A percentile compares a stretch with the other conserved stretches of the same genome.
phyloP scores from a whole-genome alignment of 2,888 invertebrate genomes.

The Scaeva pyrastri region DNA sequence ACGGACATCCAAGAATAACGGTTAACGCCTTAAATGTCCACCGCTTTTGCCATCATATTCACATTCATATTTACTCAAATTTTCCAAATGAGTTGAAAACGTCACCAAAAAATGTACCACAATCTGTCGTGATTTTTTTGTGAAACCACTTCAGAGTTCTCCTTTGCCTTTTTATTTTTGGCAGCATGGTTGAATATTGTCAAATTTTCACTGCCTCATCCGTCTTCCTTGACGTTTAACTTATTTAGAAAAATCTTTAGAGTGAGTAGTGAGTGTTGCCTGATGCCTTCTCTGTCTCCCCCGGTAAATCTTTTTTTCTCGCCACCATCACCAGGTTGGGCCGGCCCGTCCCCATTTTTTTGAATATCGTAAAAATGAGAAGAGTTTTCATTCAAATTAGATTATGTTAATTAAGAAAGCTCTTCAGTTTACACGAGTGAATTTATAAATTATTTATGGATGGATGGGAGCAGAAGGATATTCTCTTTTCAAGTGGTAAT shows the following conservation, averaged over 20 bases:
- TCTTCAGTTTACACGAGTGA: conserved; percentile 47
- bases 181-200: conserved; percentile 15
- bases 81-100: conserved; percentile 40
- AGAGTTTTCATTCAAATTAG: conserved; percentile 79
- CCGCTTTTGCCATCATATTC: conserved; percentile 8
- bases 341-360: conserved; percentile 26
- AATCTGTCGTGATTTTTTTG: conserved; percentile 36
- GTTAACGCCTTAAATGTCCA: conserved; percentile 17
- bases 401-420: conserved; percentile 81
- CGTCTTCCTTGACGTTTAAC: conserved; percentile 23
- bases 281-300: too few species aligned
- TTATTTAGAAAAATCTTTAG: conserved; percentile 37
- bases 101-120: conserved; percentile 43
- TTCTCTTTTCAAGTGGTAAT: conserved; percentile 52
- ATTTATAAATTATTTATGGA: conserved; percentile 65
- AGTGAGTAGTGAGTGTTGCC: neutral
- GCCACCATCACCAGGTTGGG: conserved; percentile 6
- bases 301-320: conserved; percentile 12
- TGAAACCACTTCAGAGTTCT: neutral
- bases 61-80: conserved; percentile 52
- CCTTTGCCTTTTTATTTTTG: neutral
- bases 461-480: conserved; percentile 16
- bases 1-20: conserved; percentile 29
- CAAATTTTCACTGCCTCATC: conserved; percentile 9
- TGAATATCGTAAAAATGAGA: conserved; percentile 44